These are phyloP conservation scores for Gephyroberyx darwinii DNA, from an alignment of 2,797 vertebrate species.

Conservation along the genomic window DNA sequence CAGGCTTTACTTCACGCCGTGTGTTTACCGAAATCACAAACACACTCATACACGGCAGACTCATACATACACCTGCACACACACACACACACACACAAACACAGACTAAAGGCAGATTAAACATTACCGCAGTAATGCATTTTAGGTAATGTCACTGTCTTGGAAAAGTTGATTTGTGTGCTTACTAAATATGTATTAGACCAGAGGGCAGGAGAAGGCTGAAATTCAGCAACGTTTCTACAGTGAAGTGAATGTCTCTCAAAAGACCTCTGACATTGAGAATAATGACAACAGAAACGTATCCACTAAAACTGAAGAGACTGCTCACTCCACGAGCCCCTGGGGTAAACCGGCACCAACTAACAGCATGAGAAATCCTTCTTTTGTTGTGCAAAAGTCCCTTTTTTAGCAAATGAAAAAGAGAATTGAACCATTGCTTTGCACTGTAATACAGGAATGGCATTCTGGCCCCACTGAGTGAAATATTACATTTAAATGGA, in stretches of 20 bases:
- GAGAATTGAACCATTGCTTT: conserved; percentile 32
- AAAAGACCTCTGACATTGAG: conserved; percentile 52
- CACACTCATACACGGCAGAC: conserved; percentile 35
- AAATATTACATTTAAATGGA: conserved; percentile 57
- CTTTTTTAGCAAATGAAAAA: conserved; percentile 37
- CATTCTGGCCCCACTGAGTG: conserved; percentile 43
- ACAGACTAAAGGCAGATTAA: conserved; percentile 29
- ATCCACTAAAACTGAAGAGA: conserved; percentile 25
- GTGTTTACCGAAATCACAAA: conserved; percentile 66
- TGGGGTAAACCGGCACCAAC: conserved; percentile 7
- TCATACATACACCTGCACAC: conserved; percentile 17
- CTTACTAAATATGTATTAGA: conserved; percentile 58
- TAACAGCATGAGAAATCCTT: conserved; percentile 41
- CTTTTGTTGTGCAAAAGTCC: conserved; percentile 27
- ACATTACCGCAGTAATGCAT: conserved; percentile 39
- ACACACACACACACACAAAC: conserved; percentile 22
- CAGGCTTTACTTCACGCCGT: conserved; percentile 62
- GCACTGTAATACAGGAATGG: conserved; percentile 20
- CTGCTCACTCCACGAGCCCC: conserved; percentile 14
- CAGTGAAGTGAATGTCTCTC: conserved; percentile 47
- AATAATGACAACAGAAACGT: conserved; percentile 23
- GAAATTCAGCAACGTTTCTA: conserved; percentile 40
- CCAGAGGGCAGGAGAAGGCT: conserved; percentile 15
- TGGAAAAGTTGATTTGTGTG: conserved; percentile 51
- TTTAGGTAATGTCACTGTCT: conserved; percentile 35